Conservation (phyloP, 2,888 invertebrate species). For the Alviniconcha strummeri region DNA sequence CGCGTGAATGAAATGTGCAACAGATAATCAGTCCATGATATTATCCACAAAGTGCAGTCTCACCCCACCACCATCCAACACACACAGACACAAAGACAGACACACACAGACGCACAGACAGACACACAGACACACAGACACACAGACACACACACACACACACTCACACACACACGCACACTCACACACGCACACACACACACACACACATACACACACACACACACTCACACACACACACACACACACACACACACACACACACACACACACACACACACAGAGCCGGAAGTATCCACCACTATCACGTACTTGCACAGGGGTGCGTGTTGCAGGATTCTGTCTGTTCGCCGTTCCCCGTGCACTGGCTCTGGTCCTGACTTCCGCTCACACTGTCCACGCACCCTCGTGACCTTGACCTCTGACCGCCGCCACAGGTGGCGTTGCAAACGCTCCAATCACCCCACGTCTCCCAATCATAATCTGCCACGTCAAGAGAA, state of each 20-base stretch:
- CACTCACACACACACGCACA: conserved; percentile 3
- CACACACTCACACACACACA: background rate
- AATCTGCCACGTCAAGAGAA: background rate
- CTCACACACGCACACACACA: background rate
- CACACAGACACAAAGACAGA: background rate
- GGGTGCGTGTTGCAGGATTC: background rate
- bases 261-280: conserved; percentile 1
- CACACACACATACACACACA: background rate
- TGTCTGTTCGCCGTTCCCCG: background rate
- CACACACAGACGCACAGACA: background rate
- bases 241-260: conserved; percentile 1
- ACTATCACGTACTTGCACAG: background rate
- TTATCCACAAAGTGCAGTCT: too few species aligned
- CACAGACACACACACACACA: background rate
- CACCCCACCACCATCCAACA: background rate
- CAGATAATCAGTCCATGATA: too few species aligned
- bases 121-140: background rate
- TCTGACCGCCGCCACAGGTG: conserved; percentile 5
- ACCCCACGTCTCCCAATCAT: background rate
- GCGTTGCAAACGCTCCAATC: background rate
- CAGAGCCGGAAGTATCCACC: background rate
- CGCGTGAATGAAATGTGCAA: too few species aligned
- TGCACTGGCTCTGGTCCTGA: background rate
- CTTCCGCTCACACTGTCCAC: background rate
- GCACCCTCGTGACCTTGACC: background rate